phyloP scores from a whole-genome alignment of 2,797 vertebrate genomes.

The Aulostomus chinensis region DNA sequence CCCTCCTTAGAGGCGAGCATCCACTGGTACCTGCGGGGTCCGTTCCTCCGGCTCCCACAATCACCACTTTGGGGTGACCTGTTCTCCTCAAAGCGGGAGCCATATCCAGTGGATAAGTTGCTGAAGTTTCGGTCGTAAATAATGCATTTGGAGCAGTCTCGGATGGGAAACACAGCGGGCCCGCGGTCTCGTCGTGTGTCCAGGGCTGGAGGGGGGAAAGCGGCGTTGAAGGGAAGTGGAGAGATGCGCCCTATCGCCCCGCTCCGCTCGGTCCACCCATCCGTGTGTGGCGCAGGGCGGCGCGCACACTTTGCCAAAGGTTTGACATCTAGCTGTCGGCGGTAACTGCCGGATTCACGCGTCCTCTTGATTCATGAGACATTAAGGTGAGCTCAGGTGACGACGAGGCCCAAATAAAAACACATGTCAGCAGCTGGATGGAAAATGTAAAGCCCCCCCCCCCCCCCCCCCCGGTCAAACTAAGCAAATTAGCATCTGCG shows the following conservation, averaged over 20 bases:
- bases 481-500: constrained; percentile 28
- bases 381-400: background rate
- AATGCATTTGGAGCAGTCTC: constrained; percentile 80
- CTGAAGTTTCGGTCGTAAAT: constrained; percentile 75
- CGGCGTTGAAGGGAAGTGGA: constrained; percentile 54
- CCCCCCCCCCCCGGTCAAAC: constrained; percentile 10
- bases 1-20: constrained; percentile 45
- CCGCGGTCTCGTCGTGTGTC: constrained; percentile 67
- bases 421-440: background rate
- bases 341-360: constrained; percentile 1
- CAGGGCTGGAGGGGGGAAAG: constrained; percentile 43
- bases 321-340: constrained; percentile 47
- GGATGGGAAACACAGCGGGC: constrained; percentile 50
- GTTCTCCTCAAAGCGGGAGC: constrained; percentile 78
- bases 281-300: constrained; percentile 70
- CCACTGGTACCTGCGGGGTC: constrained; percentile 42
- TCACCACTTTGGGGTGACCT: constrained; percentile 53
- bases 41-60: constrained; percentile 44
- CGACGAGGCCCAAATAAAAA: background rate
- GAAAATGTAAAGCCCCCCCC: background rate
- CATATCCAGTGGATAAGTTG: constrained; percentile 80
- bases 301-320: constrained; percentile 46
- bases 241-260: constrained; percentile 65
- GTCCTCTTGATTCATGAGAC: background rate
- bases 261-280: constrained; percentile 69